These are phyloP conservation scores for Gephyroberyx darwinii DNA, from an alignment of 2,797 vertebrate species.

Conservation along the genomic window DNA sequence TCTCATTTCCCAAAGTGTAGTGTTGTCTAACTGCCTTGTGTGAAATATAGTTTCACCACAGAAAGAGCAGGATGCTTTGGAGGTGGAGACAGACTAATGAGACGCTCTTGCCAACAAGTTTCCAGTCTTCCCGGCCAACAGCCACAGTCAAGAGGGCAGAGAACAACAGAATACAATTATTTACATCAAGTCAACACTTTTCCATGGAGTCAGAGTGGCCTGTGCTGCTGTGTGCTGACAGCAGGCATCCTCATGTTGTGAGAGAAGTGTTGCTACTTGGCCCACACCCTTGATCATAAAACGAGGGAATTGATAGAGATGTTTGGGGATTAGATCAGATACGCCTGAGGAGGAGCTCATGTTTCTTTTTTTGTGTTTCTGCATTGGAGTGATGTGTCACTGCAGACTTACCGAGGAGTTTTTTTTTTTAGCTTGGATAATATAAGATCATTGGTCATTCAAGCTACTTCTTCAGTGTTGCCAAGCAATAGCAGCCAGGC, in stretches of 20 bases:
- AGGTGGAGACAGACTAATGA: slow-evolving; percentile 58
- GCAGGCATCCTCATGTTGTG: slow-evolving; percentile 26
- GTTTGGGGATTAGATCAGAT: background rate
- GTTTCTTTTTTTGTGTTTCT: background rate
- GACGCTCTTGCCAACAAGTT: slow-evolving; percentile 59
- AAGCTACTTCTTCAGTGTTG: background rate
- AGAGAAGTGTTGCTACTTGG: slow-evolving; percentile 7
- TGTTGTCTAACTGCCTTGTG: slow-evolving; percentile 22
- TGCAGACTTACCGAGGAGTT: background rate
- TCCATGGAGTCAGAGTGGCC: slow-evolving; percentile 45
- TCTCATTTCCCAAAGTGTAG: slow-evolving; percentile 13
- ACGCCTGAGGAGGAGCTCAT: background rate
- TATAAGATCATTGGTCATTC: background rate
- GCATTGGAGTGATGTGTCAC: background rate
- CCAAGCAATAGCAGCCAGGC: background rate
- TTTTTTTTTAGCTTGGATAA: background rate
- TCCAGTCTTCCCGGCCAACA: slow-evolving; percentile 55
- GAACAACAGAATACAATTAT: slow-evolving; percentile 60
- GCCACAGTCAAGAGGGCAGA: slow-evolving; percentile 46
- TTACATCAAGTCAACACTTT: slow-evolving; percentile 56
- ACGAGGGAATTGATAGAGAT: background rate
- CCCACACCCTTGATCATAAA: background rate
- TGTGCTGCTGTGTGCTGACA: slow-evolving; percentile 41
- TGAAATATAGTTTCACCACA: slow-evolving; percentile 13
- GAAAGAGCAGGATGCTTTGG: slow-evolving; percentile 27